Evolutionary conservation across 2,797 vertebrate species (phyloP).

Genomic region (Phalanger gymnotis): DNA sequence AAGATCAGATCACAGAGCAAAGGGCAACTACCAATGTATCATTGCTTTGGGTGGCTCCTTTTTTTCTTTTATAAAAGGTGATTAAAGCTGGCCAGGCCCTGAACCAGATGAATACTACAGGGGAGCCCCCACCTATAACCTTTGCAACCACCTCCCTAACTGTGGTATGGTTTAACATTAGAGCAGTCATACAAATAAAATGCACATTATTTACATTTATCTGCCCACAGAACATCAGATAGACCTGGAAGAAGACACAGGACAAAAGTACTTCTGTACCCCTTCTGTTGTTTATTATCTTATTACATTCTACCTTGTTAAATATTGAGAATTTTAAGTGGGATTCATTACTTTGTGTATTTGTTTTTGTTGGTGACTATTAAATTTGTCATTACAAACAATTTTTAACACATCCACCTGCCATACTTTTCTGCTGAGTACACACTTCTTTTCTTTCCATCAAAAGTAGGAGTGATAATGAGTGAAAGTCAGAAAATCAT

Average conservation of each 20-base stretch:
- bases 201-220: background rate
- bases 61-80: conserved; percentile 33
- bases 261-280: background rate
- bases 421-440: background rate
- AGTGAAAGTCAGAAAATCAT: background rate
- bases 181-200: background rate
- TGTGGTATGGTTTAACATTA: conserved; percentile 1
- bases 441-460: background rate
- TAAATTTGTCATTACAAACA: background rate
- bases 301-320: background rate
- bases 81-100: conserved; percentile 5
- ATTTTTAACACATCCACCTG: background rate
- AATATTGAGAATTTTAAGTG: background rate
- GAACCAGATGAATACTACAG: background rate
- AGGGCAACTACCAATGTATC: background rate
- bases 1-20: background rate
- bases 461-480: background rate
- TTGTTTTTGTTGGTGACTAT: background rate
- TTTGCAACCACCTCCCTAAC: background rate
- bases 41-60: conserved; percentile 23
- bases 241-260: background rate
- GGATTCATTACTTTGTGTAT: background rate
- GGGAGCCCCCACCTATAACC: background rate
- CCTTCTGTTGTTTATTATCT: background rate
- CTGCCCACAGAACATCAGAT: background rate